These are phyloP conservation scores for Melanotaenia trifasciata DNA, from an alignment of 2,797 vertebrate genomes.

Conservation along the genomic window DNA sequence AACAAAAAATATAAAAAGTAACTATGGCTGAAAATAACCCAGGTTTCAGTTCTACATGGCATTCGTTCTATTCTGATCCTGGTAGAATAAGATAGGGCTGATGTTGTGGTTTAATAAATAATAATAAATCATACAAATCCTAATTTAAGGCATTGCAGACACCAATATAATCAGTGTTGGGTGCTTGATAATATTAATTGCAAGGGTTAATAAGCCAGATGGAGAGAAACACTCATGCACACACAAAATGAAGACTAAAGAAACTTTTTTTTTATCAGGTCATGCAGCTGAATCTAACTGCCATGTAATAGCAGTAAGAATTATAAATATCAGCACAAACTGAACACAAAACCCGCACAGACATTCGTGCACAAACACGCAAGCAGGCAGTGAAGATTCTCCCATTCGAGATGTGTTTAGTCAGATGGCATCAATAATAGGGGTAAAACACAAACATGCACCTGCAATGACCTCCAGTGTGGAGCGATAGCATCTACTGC, in stretches of 20 bases:
- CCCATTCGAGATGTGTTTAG: constrained; percentile 46
- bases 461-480: constrained; percentile 58
- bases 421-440: constrained; percentile 58
- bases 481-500: constrained; percentile 59
- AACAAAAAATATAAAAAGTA: constrained; percentile 58
- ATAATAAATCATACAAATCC: constrained; percentile 34
- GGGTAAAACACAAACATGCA: constrained; percentile 71
- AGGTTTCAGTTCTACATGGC: constrained; percentile 74
- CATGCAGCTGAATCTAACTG: constrained; percentile 21
- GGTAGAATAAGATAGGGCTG: constrained; percentile 50
- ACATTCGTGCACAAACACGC: constrained; percentile 7
- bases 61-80: constrained; percentile 71
- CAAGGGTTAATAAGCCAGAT: constrained; percentile 41
- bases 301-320: constrained; percentile 42
- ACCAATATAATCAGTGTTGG: constrained; percentile 55
- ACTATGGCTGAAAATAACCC: constrained; percentile 67
- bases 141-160: constrained; percentile 39
- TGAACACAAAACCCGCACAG: constrained; percentile 2
- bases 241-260: background rate
- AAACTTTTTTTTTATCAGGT: constrained; percentile 33
- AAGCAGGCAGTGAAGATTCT: constrained; percentile 20
- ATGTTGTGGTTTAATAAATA: constrained; percentile 62
- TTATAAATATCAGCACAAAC: constrained; percentile 63
- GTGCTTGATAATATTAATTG: constrained; percentile 53
- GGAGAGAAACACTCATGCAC: background rate